Evolutionary conservation across 2,888 invertebrate species (phyloP), one percentile per base, ranked within the genome.

Genomic region (Oxystoma pomonae): DNA sequence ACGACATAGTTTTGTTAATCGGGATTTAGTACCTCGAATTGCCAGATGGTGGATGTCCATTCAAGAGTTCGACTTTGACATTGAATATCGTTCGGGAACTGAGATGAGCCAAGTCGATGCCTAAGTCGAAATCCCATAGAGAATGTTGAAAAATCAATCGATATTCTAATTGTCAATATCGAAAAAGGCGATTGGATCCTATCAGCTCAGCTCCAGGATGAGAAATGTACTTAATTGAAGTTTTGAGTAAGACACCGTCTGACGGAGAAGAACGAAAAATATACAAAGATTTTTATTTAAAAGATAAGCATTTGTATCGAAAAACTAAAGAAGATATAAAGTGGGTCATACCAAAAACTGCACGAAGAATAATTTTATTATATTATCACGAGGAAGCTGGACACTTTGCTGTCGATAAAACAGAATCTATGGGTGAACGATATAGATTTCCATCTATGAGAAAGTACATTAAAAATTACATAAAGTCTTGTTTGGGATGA

Each of bases 401-500:
- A 12, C 58, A 58, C 52, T 50, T 58, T 16, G n/a, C 58, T 5
- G n/a, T 49, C 5, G 58, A 58, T 3, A 58, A 58, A 18, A 58
- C 58, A 20, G 16, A 20, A 55, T 16, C 55, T 16, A 55, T 55
- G 16, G 9, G 16, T 20, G 18, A 57, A 20, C 3, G 5, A 20
- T 57, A 57, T n/a, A 12, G 57, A 19, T 57, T 57, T 57, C 20
- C 20, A 9, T 9, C 53, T 3, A 58, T 58, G 58, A 55, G 58
- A 9, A 58, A 18, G 7, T 58, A 58, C 20, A n/a, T 20, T 68
- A 20, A 69, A 64, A 22, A 68, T 66, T 35, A 57, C 20, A 52
- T 72, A 73, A 57, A 57, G 67, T 67, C 5, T 75, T 74, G 35
- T 35, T 7, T 35, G 3, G 5, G 5, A 35, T 35, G 35, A 7